Evolutionary conservation across 2,888 invertebrate genomes (phyloP).

Genomic region (Trichogramma dendrolimi): DNA sequence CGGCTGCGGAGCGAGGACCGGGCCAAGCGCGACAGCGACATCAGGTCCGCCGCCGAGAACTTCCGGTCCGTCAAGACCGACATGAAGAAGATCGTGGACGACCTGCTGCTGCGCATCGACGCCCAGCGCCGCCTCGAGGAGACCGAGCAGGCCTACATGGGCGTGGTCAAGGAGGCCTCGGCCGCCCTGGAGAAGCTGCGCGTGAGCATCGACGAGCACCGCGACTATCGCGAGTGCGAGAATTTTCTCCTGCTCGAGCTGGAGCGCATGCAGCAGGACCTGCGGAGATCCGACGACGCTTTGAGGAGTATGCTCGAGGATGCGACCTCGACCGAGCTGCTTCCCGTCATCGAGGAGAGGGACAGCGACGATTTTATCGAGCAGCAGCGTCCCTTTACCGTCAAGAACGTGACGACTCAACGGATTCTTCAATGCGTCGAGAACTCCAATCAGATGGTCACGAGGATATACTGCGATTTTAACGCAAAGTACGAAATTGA

Average conservation of each 20-base stretch:
- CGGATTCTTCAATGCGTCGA: constrained; percentile 16
- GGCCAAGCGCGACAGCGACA: background rate
- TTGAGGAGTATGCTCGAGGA: constrained; percentile 1
- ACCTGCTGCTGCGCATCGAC: constrained; percentile 9
- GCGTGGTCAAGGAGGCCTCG: constrained; percentile 17
- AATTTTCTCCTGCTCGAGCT: constrained; percentile 12
- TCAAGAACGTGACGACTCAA: constrained; percentile 1
- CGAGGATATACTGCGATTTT: constrained; percentile 12
- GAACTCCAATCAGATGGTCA: constrained; percentile 14
- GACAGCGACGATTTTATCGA: no score
- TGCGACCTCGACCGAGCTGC: no score
- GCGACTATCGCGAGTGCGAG: constrained; percentile 16
- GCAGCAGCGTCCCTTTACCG: background rate
- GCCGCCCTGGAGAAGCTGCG: constrained; percentile 12
- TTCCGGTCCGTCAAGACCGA: constrained; percentile 1
- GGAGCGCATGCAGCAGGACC: constrained; percentile 10
- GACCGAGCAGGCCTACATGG: background rate
- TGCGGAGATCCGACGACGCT: constrained; percentile 5
- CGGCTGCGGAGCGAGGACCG: constrained; percentile 2
- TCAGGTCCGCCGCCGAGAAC: background rate
- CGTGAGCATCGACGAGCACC: constrained; percentile 9
- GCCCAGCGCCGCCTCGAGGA: background rate
- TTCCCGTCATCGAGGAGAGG: no score
- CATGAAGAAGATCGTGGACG: constrained; percentile 9
- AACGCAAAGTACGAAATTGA: background rate